Percentiles rank a stretch among this genome's conserved stretches.
phyloP scores from a whole-genome alignment of 2,888 invertebrate species.

The Philonicus albiceps region DNA sequence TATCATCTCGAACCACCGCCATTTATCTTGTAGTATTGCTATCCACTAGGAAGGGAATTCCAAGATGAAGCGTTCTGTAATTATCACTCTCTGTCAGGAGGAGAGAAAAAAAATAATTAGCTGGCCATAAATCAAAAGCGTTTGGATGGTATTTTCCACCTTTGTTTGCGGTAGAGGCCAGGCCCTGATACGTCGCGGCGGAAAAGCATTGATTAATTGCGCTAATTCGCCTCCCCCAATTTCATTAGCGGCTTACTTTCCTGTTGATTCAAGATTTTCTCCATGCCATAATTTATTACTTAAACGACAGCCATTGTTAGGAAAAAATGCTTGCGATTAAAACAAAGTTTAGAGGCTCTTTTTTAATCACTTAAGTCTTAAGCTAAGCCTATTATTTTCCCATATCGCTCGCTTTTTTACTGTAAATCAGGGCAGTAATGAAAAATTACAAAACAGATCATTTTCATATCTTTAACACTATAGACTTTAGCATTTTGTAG shows the following conservation, averaged over 20 bases:
- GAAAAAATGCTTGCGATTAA: not conserved
- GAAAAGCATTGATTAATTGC: slow-evolving; percentile 45
- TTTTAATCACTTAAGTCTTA: not conserved
- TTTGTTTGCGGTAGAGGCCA: slow-evolving; percentile 34
- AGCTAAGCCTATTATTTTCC: not conserved
- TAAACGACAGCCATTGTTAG: slow-evolving; percentile 13
- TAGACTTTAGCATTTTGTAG: not conserved
- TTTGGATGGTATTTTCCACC: slow-evolving; percentile 22
- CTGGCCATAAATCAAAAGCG: slow-evolving; percentile 36
- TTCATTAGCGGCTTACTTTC: slow-evolving; percentile 36
- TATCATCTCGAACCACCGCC: slow-evolving; percentile 33
- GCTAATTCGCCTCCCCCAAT: slow-evolving; percentile 43
- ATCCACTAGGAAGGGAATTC: slow-evolving; percentile 41
- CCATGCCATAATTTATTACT: slow-evolving; percentile 22
- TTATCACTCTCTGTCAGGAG: slow-evolving; percentile 43
- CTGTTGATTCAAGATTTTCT: slow-evolving; percentile 35
- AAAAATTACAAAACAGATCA: not conserved
- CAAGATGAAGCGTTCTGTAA: slow-evolving; percentile 45
- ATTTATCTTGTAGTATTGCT: slow-evolving; percentile 29
- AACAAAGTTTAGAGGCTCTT: not conserved
- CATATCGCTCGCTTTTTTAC: not conserved
- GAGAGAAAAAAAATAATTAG: slow-evolving; percentile 38
- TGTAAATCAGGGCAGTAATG: not conserved
- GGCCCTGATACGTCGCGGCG: slow-evolving; percentile 18
- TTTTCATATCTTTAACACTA: not conserved